phyloP scores from a whole-genome alignment of 2,888 invertebrate genomes.

The Brassicogethes aeneus region DNA sequence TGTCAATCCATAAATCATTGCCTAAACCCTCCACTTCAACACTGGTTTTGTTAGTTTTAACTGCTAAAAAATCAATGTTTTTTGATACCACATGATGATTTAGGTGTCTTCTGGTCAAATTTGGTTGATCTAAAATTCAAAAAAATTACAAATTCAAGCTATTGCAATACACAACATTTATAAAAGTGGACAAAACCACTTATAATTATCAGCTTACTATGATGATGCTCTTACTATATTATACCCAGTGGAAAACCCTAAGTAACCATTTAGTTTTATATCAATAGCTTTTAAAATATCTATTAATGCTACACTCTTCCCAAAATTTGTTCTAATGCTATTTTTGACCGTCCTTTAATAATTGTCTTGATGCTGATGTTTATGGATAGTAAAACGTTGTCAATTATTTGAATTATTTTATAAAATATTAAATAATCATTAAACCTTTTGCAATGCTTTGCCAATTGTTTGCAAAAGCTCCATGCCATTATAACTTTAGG shows the following conservation, averaged over 20 bases:
- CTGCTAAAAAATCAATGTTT: not conserved
- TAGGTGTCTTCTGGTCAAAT: not conserved
- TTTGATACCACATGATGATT: not conserved
- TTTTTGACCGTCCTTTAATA: slow-evolving; percentile 2
- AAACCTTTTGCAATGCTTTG: slow-evolving; percentile 71
- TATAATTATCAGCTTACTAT: slow-evolving; percentile 75
- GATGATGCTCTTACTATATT: slow-evolving; percentile 86
- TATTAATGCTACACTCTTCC: slow-evolving; percentile 23
- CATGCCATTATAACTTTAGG: slow-evolving; percentile 50
- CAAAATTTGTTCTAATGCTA: slow-evolving; percentile 10
- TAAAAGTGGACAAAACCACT: slow-evolving; percentile 62
- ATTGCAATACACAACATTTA: not conserved
- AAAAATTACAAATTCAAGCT: not conserved
- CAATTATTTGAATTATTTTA: not conserved
- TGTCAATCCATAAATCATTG: too few species aligned
- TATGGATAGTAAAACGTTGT: not conserved
- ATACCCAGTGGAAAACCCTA: slow-evolving; percentile 80
- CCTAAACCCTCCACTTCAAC: too few species aligned
- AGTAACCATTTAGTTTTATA: slow-evolving; percentile 20
- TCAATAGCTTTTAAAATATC: slow-evolving; percentile 46
- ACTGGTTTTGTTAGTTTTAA: too few species aligned
- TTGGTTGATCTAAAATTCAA: not conserved
- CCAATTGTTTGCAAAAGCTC: slow-evolving; percentile 90
- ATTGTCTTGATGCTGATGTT: slow-evolving; percentile 9
- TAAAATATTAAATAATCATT: slow-evolving; percentile 34